Base-by-base conservation (phyloP, 2,797 vertebrate species). In the Pangasius mekongensis region DNA sequence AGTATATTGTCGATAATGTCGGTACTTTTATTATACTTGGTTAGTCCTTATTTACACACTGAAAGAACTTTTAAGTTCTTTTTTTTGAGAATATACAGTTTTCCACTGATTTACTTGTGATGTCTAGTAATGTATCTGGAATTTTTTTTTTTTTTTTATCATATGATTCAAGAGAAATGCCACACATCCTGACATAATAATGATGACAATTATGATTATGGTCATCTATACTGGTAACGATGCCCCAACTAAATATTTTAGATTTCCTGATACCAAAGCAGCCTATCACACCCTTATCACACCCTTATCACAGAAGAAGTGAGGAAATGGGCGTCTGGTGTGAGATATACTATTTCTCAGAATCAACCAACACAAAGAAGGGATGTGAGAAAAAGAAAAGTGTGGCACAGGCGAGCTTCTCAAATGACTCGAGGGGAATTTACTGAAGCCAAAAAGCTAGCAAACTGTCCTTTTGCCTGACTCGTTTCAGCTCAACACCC, bases 401-500 rank as follows among this genome's bases (percentile, higher is more conserved):
- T 20, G 58, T 7, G 22, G 76, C 43, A 39, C 27, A 47, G 11
- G 30, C 3, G 4, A n/a, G n/a, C 13, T 30, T 39, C 27, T 33
- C 60, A 83, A 4, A 54, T 49, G 76, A 82, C 30, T 22, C 20
- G n/a, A 22, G 24, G 24, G 64, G 62, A 67, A 66, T 74, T 86
- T 60, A 76, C 69, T 22, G n/a, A 20, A 36, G 6, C 13, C 8
- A 33, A 30, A 13, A 69, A 43, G 22, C 9, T n/a, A 64, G 39
- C 18, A 78, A 39, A 54, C 43, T 1, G 10, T 86, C 74, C 82
- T 85, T 87, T 66, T 5, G 33, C 76, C 77, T 20, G 80, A 62
- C 33, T 62, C 84, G 84, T 89, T 52, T 66, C 18, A 71, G 84
- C 74, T 89, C 86, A 89, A 73, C 47, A 86, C 83, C 86, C 52